Evolutionary conservation across 2,113 vertebrate species (phyloP).

Genomic region (Zootoca vivipara): DNA sequence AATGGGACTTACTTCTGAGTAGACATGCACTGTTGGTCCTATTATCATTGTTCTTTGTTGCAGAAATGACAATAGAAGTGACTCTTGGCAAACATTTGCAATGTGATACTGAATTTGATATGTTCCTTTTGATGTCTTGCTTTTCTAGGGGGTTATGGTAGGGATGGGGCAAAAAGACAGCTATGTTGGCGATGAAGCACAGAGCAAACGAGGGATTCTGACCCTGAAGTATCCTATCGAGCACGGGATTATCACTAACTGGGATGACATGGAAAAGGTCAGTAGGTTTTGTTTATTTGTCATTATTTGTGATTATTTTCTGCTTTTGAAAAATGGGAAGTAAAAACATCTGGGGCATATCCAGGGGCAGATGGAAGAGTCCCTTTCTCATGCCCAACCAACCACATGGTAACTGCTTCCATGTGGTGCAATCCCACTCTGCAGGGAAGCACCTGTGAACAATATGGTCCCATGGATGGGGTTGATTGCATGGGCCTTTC

Average conservation of each 20-base stretch:
- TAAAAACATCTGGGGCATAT: not conserved
- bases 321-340: not conserved
- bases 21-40: not conserved
- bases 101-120: not conserved
- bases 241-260: slow-evolving; percentile 44
- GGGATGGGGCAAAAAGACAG: slow-evolving; percentile 69
- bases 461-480: not conserved
- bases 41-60: not conserved
- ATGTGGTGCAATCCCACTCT: no score
- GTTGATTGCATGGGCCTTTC: not conserved
- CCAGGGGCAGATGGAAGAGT: not conserved
- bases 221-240: slow-evolving; percentile 42
- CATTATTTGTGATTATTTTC: not conserved
- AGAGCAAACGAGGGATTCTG: slow-evolving; percentile 46
- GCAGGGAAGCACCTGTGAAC: not conserved
- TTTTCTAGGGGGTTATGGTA: slow-evolving; percentile 85
- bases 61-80: not conserved
- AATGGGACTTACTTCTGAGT: no score
- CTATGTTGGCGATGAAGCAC: slow-evolving; percentile 37
- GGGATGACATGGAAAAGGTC: slow-evolving; percentile 52
- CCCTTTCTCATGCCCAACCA: no score
- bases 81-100: not conserved
- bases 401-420: not conserved
- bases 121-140: not conserved
- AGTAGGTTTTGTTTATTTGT: not conserved